phyloP scores from a whole-genome alignment of 2,113 vertebrate species.

The Thinocorus orbignyianus region DNA sequence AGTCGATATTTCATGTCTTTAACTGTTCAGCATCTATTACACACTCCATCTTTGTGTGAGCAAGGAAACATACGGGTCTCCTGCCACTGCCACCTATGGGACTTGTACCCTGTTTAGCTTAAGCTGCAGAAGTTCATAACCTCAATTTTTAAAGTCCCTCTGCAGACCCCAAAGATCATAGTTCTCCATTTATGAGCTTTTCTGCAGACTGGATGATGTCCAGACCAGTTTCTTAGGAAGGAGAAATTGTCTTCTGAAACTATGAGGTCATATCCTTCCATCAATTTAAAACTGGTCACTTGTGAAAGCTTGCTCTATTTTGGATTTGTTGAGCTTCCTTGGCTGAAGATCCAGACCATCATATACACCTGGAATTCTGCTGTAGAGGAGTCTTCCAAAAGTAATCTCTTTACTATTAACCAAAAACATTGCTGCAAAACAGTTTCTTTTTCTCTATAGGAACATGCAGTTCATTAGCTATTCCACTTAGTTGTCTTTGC shows the following conservation, averaged over 20 bases:
- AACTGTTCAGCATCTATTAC: background rate
- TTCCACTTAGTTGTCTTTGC: background rate
- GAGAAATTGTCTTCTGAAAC: background rate
- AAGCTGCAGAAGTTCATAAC: background rate
- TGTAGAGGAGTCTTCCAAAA: background rate
- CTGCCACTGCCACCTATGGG: background rate
- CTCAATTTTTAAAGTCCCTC: background rate
- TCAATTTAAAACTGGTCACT: background rate
- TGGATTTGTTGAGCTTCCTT: background rate
- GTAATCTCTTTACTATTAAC: background rate
- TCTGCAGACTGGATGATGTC: background rate
- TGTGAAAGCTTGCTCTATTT: background rate
- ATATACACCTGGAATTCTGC: background rate
- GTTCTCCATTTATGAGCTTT: background rate
- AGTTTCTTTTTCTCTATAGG: background rate
- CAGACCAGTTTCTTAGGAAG: background rate
- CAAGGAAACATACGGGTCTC: background rate
- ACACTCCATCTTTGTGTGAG: background rate
- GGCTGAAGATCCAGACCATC: background rate
- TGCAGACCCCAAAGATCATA: background rate
- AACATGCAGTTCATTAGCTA: background rate
- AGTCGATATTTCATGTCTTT: background rate
- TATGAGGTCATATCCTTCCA: fast-evolving
- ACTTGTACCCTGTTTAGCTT: background rate
- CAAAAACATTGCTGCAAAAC: background rate